Conservation (phyloP, 1,140 invertebrate genomes). For the Trinorchestia longiramus region DNA sequence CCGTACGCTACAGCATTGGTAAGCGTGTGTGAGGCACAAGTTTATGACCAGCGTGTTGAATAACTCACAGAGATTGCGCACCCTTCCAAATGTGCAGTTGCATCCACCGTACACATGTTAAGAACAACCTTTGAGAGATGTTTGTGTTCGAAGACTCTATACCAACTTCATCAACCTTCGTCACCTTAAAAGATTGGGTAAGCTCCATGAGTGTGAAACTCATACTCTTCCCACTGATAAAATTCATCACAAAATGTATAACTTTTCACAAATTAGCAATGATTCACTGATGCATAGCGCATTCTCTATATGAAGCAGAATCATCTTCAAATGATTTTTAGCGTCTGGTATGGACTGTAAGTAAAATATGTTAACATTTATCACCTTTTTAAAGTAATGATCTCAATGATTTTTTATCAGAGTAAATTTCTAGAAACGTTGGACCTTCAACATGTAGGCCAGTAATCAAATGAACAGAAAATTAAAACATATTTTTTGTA, state of each 20-base stretch:
- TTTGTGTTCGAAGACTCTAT: not conserved
- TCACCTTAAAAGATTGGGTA: not conserved
- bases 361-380: not conserved
- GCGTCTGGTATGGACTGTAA: not conserved
- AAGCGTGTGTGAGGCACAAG: slow-evolving; percentile 23
- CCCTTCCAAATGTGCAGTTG: slow-evolving; percentile 50
- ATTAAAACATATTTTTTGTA: too few relatives aligned
- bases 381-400: not conserved
- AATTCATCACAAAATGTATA: not conserved
- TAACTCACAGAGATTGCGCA: slow-evolving; percentile 51
- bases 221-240: not conserved
- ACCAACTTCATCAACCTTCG: not conserved
- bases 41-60: slow-evolving; percentile 12
- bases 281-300: not conserved
- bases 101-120: slow-evolving; percentile 32
- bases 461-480: too few relatives aligned
- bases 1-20: slow-evolving; percentile 9
- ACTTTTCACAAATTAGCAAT: not conserved
- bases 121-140: slow-evolving; percentile 13
- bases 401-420: too few relatives aligned
- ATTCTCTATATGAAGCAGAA: not conserved
- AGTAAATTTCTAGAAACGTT: too few relatives aligned
- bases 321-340: not conserved
- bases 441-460: too few relatives aligned
- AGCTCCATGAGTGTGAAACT: not conserved